Percentiles rank a stretch among this genome's conserved stretches.
phyloP scores from a whole-genome alignment of 2,888 invertebrate species.

The Drosophila aldrichi region DNA sequence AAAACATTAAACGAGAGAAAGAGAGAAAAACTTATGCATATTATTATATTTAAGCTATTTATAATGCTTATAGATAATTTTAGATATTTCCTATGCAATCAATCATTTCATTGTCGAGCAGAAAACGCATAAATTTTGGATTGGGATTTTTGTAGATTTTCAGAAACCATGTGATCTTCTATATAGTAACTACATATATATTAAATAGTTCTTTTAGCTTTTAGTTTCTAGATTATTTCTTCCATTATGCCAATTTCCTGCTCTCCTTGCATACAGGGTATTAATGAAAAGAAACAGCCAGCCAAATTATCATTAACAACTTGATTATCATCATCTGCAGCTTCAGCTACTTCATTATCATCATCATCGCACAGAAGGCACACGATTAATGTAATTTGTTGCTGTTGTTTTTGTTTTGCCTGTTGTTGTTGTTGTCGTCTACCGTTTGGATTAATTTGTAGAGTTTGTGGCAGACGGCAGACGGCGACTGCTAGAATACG shows the following conservation, averaged over 20 bases:
- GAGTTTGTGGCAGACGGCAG: conserved; percentile 55
- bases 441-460: conserved; percentile 80
- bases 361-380: conserved; percentile 35
- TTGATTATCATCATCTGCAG: conserved; percentile 22
- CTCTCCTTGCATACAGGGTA: conserved; percentile 15
- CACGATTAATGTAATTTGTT: conserved; percentile 72
- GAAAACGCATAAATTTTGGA: no score
- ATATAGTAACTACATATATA: background rate
- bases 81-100: background rate
- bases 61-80: no score
- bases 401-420: conserved; percentile 43
- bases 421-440: conserved; percentile 59
- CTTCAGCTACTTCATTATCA: conserved; percentile 13
- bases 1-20: background rate
- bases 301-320: conserved; percentile 49
- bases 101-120: background rate
- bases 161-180: no score
- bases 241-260: background rate
- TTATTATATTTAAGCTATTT: background rate
- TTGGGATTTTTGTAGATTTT: no score
- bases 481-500: conserved; percentile 28
- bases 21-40: background rate
- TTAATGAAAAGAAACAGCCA: conserved; percentile 22
- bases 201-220: background rate
- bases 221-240: background rate